Evolutionary conservation across 2,113 vertebrate genomes (phyloP).

Genomic region (Empidonax traillii): DNA sequence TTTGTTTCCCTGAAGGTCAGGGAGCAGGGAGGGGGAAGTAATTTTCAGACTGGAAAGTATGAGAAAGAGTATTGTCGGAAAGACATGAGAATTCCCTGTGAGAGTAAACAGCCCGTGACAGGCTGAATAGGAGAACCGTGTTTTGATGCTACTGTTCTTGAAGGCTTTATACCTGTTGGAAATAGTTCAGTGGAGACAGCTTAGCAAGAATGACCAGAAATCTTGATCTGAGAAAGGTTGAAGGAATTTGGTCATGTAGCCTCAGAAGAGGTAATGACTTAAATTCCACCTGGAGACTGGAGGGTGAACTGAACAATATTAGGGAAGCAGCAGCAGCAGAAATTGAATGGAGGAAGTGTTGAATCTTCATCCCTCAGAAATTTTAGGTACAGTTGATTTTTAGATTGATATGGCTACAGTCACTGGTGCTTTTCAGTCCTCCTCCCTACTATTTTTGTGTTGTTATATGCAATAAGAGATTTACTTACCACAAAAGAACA

Average conservation of each 20-base stretch:
- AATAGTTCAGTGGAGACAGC: neutral
- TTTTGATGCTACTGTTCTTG: neutral
- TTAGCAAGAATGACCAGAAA: neutral
- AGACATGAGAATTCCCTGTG: neutral
- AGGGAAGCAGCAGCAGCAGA: neutral
- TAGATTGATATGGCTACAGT: neutral
- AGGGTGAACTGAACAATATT: neutral
- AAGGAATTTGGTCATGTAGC: neutral
- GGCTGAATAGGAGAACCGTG: neutral
- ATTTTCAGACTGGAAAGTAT: neutral
- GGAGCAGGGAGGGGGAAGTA: fast-evolving
- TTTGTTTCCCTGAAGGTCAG: neutral
- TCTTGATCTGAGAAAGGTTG: neutral
- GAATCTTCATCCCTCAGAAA: neutral
- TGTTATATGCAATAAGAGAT: neutral
- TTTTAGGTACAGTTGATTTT: neutral
- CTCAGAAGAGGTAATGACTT: neutral
- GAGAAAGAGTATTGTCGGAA: neutral
- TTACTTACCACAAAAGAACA: neutral
- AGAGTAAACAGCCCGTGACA: neutral
- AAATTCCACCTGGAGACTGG: neutral
- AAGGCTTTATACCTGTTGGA: neutral
- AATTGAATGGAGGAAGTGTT: neutral
- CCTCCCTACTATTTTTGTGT: neutral
- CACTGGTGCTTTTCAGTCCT: neutral